Conservation (phyloP, 92 coral and sea anemone genomes). For the Epizoanthus fatuus region DNA sequence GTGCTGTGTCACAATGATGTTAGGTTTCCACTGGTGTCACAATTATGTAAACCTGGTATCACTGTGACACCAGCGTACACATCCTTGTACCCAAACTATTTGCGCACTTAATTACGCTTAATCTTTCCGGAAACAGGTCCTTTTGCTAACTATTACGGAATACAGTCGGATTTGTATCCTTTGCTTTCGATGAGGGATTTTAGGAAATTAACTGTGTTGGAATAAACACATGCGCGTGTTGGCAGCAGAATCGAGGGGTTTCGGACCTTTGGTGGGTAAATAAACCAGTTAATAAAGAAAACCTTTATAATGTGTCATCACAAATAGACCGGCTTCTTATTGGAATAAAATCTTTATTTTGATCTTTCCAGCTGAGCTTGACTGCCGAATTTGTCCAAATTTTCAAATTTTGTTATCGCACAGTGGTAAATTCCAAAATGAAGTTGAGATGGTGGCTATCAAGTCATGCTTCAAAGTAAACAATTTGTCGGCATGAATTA, state of each 20-base stretch:
- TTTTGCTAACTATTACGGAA: constrained; percentile 73
- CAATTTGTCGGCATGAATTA: constrained; percentile 27
- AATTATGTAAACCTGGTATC: too few relatives aligned
- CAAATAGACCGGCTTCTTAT: neutral
- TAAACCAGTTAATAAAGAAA: constrained; percentile 33
- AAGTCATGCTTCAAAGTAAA: constrained; percentile 5
- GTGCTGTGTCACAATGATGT: too few relatives aligned
- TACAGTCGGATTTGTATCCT: constrained; percentile 49
- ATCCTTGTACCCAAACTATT: constrained; percentile 59
- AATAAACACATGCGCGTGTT: constrained; percentile 50
- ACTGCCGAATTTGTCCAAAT: neutral
- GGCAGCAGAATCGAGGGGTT: constrained; percentile 15
- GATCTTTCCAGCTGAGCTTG: constrained; percentile 10
- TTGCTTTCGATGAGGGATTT: constrained; percentile 54
- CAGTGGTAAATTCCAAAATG: neutral
- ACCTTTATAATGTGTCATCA: neutral
- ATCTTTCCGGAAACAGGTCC: constrained; percentile 85
- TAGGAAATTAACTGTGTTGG: constrained; percentile 63
- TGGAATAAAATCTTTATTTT: neutral
- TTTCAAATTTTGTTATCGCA: neutral
- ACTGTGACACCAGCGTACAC: too few relatives aligned
- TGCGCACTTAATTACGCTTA: constrained; percentile 74
- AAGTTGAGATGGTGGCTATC: neutral
- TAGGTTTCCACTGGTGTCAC: too few relatives aligned
- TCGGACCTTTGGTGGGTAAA: constrained; percentile 38